These are phyloP conservation scores for Tetrao urogallus DNA, from an alignment of 2,113 vertebrate genomes.

Conservation along the genomic window DNA sequence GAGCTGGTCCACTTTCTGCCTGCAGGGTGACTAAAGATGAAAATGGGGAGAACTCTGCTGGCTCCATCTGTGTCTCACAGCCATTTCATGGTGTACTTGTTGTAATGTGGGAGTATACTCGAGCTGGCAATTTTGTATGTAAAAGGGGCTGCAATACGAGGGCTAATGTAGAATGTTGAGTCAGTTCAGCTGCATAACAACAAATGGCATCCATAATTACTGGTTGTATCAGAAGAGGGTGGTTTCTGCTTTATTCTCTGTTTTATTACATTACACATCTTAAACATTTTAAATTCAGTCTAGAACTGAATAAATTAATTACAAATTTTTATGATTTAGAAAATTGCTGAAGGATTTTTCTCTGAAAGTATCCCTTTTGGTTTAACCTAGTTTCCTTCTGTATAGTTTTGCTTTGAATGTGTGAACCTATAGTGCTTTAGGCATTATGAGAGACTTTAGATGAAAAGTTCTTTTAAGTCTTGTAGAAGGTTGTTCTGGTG, in stretches of 20 bases:
- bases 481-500: accelerated
- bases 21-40: conserved; percentile 61
- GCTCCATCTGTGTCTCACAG: conserved; percentile 65
- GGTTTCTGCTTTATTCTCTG: background rate
- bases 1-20: conserved; percentile 26
- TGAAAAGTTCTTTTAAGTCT: background rate
- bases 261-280: background rate
- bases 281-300: background rate
- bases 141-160: background rate
- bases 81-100: conserved; percentile 44
- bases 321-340: background rate
- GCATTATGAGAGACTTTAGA: background rate
- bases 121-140: conserved; percentile 40
- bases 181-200: conserved; percentile 23
- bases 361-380: background rate
- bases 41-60: conserved; percentile 48
- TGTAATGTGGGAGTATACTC: conserved; percentile 58
- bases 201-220: background rate
- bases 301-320: background rate
- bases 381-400: background rate
- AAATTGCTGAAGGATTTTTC: background rate
- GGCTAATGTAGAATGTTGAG: conserved; percentile 43
- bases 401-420: background rate
- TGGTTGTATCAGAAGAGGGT: background rate
- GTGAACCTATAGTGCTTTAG: background rate